Percentiles rank a stretch among this genome's conserved stretches.
These are phyloP conservation scores for Penelope pileata DNA, from an alignment of 2,113 vertebrate species.

Conservation along the genomic window DNA sequence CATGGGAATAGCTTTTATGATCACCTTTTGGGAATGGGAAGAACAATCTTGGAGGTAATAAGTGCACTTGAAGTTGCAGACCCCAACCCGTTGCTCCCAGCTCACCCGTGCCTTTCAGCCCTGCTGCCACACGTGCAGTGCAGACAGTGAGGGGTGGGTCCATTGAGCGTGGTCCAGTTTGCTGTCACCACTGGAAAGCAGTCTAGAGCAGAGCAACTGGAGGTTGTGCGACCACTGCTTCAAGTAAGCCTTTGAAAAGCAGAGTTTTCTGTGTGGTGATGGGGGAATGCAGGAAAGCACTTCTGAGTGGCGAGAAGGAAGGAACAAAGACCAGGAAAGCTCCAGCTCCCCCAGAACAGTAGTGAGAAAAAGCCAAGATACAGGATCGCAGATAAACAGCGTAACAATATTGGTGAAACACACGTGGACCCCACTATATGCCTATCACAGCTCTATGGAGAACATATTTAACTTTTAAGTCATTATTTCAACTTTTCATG, in stretches of 20 bases:
- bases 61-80: not conserved
- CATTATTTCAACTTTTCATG: not conserved
- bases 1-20: too few species aligned
- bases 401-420: not conserved
- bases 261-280: not conserved
- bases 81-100: not conserved
- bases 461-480: not conserved
- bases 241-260: not conserved
- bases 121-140: accelerated
- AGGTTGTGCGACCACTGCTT: not conserved
- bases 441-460: not conserved
- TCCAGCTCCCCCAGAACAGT: not conserved
- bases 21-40: too few species aligned
- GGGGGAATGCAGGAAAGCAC: not conserved
- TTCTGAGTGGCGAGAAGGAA: not conserved
- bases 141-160: not conserved
- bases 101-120: accelerated
- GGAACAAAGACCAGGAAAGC: not conserved
- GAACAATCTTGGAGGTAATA: not conserved
- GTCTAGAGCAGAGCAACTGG: too few species aligned
- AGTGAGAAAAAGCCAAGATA: not conserved
- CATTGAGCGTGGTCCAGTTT: not conserved
- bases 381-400: not conserved
- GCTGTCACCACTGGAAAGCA: not conserved
- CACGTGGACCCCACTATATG: not conserved